Percentiles rank a stretch among this genome's conserved stretches.
Evolutionary conservation across 2,888 invertebrate species (phyloP).

Genomic region (Venustoraphidia nigricollis): DNA sequence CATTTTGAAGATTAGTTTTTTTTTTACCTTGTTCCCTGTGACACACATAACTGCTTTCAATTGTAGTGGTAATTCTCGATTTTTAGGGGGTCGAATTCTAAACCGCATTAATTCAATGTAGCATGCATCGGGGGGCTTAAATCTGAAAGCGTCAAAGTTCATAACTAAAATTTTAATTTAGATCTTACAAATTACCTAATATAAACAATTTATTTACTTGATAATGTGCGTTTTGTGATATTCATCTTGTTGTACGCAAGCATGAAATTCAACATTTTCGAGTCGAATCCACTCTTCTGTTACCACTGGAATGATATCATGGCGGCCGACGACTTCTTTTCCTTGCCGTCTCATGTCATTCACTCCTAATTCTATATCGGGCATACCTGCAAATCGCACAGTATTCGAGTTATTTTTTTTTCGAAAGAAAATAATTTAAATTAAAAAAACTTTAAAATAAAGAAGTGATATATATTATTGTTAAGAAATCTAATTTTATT

Average conservation of each 20-base stretch:
- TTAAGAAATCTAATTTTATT: too few relatives aligned
- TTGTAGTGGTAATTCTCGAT: slow-evolving; percentile 92
- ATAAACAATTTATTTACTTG: slow-evolving; percentile 37
- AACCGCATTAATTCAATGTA: slow-evolving; percentile 94
- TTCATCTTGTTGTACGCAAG: slow-evolving; percentile 80
- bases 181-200: background rate
- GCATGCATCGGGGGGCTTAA: slow-evolving; percentile 94
- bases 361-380: slow-evolving; percentile 89
- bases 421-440: too few relatives aligned
- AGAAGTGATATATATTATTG: too few relatives aligned
- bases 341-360: slow-evolving; percentile 97
- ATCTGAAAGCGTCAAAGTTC: slow-evolving; percentile 36
- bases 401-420: too few relatives aligned
- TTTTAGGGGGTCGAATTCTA: slow-evolving; percentile 86
- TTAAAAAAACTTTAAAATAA: too few relatives aligned
- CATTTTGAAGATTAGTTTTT: background rate
- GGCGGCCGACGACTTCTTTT: slow-evolving; percentile 96
- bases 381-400: slow-evolving; percentile 53
- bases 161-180: background rate
- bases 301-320: slow-evolving; percentile 96
- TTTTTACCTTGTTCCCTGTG: slow-evolving; percentile 59
- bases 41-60: slow-evolving; percentile 81
- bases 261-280: slow-evolving; percentile 88
- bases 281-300: slow-evolving; percentile 99
- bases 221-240: slow-evolving; percentile 74